Evolutionary conservation across 2,888 invertebrate species (phyloP), one percentile per base, ranked within the genome.

Genomic region (Ethmia dodecea): DNA sequence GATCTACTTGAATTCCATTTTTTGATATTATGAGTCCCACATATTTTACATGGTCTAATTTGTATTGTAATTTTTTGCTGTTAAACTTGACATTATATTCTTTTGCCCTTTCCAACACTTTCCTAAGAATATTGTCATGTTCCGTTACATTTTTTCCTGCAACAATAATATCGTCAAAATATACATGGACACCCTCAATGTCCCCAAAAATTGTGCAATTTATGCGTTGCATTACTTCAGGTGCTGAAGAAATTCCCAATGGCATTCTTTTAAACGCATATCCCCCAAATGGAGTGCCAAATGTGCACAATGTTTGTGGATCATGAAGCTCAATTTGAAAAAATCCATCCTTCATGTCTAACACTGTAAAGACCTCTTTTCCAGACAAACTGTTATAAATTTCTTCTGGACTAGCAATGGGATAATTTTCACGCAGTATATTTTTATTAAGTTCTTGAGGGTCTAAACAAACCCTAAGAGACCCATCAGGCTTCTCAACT

Each of bases 11-110:
- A 40, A 41, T 33, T 1, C 33, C 37, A n/a, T 40, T 31, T 25
- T 47, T 32, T 31, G 44, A 44, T 2, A 45, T 45, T 30, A 38
- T 45, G 37, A 29, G 36, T 4, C 59, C 63, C 11, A 60, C 35
- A 43, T 54, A 62, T 42, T 49, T 55, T 3, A 59, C 52, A 27
- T 46, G 10, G 18, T 36, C 41, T 10, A 38, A 25, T 40, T 43
- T 46, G 31, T 40, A 61, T 34, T 61, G 50, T 13, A 54, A 9
- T 44, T 60, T 62, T 5, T 47, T 32, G 20, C 11, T 35, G 45
- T 60, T 65, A 35, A 63, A 63, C 40, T 52, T 60, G n/a, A 63
- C 43, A 42, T 51, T 50, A 31, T 37, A 29, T 33, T 28, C 22
- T 33, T 12, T 27, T 28, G 12, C 28, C 16, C 28, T 20, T 10